Evolutionary conservation across 1,140 invertebrate species (phyloP), one percentile per base, ranked within the genome.

Genomic region (Pollicipes pollicipes): DNA sequence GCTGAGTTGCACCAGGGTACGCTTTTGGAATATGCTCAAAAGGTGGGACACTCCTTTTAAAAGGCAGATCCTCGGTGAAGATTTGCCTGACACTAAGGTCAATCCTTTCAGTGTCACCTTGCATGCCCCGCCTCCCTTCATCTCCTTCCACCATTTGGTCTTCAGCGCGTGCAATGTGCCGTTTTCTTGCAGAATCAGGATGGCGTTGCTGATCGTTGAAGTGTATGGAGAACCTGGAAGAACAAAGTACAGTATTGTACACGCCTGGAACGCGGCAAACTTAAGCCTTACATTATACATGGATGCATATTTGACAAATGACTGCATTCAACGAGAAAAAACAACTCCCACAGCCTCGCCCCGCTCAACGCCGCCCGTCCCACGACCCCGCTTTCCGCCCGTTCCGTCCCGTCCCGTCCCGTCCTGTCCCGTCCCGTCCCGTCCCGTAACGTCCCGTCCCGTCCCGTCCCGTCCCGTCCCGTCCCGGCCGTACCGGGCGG

Each of bases 141-240:
- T 75, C 69, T 80, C 73, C 64, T 77, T 75, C 79, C 79, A 80
- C 79, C 79, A 80, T 64, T 74, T 64, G 17, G 77, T 73, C 66
- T 84, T 83, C 64, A 83, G 73, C 10, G 77, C 73, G 71, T 81
- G 77, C 16, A 83, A 72, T n/a, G 75, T 77, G 8, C 82, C 83
- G 24, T 74, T 75, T 73, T 83, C 82, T 74, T 84, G 82, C 27
- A 83, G 76, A 72, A 79, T 76, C 31, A 83, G 72, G 21, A 83
- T 78, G 10, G 78, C 80, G 66, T 77, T 76, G 13, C 80, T 80
- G 31, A 83, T 71, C 30, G 79, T 75, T 45, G 80, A 77, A 29
- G 83, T 74, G 68, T 83, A 79, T 8, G 83, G 82, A 10, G 82
- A 83, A 32, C 79, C 79, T 74, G 75, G 69, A 78, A 79, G 37